Evolutionary conservation across 2,113 vertebrate species (phyloP).

Genomic region (Oryzias woworae): DNA sequence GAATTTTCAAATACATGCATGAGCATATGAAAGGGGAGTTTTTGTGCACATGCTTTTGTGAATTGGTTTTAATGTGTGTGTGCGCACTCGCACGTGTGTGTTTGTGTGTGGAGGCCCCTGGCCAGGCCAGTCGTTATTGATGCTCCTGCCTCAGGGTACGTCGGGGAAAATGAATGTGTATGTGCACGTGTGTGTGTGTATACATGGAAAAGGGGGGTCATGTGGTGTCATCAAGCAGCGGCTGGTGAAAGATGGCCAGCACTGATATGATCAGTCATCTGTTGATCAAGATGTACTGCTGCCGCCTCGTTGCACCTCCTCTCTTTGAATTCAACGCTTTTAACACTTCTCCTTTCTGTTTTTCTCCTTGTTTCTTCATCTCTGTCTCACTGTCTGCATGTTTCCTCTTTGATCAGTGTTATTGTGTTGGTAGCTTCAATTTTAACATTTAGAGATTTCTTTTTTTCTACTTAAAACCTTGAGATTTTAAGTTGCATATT

Average conservation of each 20-base stretch:
- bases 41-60: constrained; percentile 46
- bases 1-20: constrained; percentile 53
- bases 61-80: constrained; percentile 35
- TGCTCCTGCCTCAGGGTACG: constrained; percentile 90
- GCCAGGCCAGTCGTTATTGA: constrained; percentile 87
- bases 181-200: constrained; percentile 33
- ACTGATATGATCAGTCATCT: constrained; percentile 95
- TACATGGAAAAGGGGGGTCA: constrained; percentile 70
- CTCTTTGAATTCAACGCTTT: constrained; percentile 51
- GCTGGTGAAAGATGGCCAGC: constrained; percentile 91
- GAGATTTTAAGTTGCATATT: not conserved
- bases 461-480: not conserved
- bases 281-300: constrained; percentile 95
- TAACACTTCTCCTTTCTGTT: constrained; percentile 36
- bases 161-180: constrained; percentile 91
- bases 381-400: not conserved
- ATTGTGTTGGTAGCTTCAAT: not conserved
- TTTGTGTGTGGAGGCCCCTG: constrained; percentile 72
- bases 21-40: constrained; percentile 55
- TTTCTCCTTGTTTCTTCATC: constrained; percentile 17
- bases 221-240: constrained; percentile 96
- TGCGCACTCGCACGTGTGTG: constrained; percentile 23
- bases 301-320: constrained; percentile 54
- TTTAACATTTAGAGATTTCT: not conserved
- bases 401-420: not conserved